These are phyloP conservation scores for Riparia riparia DNA, from an alignment of 2,113 vertebrate genomes.

Conservation along the genomic window DNA sequence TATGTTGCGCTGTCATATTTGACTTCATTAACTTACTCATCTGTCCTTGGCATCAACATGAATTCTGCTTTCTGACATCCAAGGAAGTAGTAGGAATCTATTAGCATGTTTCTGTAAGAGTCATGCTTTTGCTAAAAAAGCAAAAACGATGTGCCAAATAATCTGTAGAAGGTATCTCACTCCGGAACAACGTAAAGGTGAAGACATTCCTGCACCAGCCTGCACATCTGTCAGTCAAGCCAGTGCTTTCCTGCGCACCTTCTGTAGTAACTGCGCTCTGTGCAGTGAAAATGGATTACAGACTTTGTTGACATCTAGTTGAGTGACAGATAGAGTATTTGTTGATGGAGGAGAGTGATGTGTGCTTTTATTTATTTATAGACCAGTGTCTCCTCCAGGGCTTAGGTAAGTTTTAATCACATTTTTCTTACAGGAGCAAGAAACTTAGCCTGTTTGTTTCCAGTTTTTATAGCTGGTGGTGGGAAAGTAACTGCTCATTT, in stretches of 20 bases:
- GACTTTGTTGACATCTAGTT: conserved; percentile 18
- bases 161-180: not conserved
- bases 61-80: not conserved
- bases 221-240: conserved; percentile 37
- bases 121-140: not conserved
- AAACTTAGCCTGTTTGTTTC: not conserved
- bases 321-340: conserved; percentile 36
- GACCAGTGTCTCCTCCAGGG: not conserved
- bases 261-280: not conserved
- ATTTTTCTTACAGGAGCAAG: not conserved
- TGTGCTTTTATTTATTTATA: conserved; percentile 47
- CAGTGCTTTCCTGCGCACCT: not conserved
- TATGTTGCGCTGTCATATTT: conserved; percentile 17
- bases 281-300: conserved; percentile 36
- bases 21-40: conserved; percentile 20
- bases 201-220: not conserved
- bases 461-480: not conserved
- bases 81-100: not conserved
- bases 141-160: not conserved
- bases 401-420: not conserved
- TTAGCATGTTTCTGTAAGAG: not conserved
- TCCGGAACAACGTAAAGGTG: not conserved
- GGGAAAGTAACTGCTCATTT: not conserved
- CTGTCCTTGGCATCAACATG: not conserved
- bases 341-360: not conserved